phyloP scores from a whole-genome alignment of 1,140 invertebrate genomes.

The Mactra quadrangularis region DNA sequence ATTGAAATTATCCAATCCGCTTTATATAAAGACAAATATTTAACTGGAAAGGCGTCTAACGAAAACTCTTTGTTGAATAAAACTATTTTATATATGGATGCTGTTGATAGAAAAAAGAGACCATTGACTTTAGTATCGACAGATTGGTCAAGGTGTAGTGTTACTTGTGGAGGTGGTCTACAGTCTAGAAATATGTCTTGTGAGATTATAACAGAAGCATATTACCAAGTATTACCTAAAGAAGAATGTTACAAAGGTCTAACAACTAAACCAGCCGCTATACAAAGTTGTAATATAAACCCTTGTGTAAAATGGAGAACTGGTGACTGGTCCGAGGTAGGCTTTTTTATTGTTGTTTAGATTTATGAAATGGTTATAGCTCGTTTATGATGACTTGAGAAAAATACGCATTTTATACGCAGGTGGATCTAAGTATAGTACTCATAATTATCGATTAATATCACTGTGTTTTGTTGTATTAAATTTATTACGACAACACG shows the following conservation, averaged over 20 bases:
- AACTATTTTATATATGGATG: conserved; percentile 32
- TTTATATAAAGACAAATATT: conserved; percentile 46
- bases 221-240: conserved; percentile 53
- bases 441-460: no score
- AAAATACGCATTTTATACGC: background rate
- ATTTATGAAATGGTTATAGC: background rate
- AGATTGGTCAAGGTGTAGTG: conserved; percentile 52
- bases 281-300: conserved; percentile 52
- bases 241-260: conserved; percentile 23
- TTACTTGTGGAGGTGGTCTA: conserved; percentile 53
- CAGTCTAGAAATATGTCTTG: conserved; percentile 56
- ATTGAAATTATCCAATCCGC: conserved; percentile 50
- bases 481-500: no score
- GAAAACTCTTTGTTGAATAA: conserved; percentile 39
- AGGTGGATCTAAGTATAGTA: background rate
- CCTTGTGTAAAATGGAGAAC: conserved; percentile 59
- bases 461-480: background rate
- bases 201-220: conserved; percentile 45
- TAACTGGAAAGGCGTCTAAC: conserved; percentile 1
- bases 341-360: background rate
- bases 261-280: background rate
- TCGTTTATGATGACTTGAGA: no score
- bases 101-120: conserved; percentile 21
- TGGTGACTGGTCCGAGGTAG: conserved; percentile 57
- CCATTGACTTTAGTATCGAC: conserved; percentile 45